Base-by-base conservation (phyloP, 2,888 invertebrate genomes). In the Syritta pipiens region DNA sequence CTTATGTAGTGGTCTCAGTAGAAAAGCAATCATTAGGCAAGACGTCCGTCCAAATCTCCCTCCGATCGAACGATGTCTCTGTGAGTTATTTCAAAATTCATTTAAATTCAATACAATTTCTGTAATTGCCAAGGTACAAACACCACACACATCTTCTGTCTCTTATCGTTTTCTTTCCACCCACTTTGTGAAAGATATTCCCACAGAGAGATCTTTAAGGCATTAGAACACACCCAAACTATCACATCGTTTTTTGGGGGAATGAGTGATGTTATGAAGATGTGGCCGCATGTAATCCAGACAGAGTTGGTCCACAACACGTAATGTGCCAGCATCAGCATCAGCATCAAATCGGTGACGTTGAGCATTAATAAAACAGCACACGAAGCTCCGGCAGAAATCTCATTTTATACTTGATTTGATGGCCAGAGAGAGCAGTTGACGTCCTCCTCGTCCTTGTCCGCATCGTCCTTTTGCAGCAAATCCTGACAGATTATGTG, bases 401-500 rank as follows among this genome's bases (percentile, higher is more conserved):
- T 72, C 77, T 60, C 60, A 65, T 72, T 77, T 72, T 60, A 67
- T 77, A 72, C 72, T 60, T 53, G 65, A 72, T 71, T 77, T 72
- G 71, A 77, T 65, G 53, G 53, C 12, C 24, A 9, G 24, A n/a
- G n/a, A n/a, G n/a, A 37, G 51, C 51, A 49, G 74, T 42, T 10
- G 35, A 19, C 7, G 35, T 46, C 42, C n/a, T 53, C 10, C 30
- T 48, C 5, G 14, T 67, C 12, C 22, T 0, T 9, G 28, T 28
- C 28, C 4, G n/a, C 28, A n/a, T 28, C 12, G 68, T 75, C 60
- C 57, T 63, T 63, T 63, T 51, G 44, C 67, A 68, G 32, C 74
- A 74, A 74, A 79, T 79, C 72, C 79, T 68, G 74, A 57, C 79
- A 68, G 79, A 79, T 79, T 79, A 74, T 68, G 63, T 79, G 79